Conservation (phyloP, 1,140 invertebrate species). For the Bombyx mandarina region DNA sequence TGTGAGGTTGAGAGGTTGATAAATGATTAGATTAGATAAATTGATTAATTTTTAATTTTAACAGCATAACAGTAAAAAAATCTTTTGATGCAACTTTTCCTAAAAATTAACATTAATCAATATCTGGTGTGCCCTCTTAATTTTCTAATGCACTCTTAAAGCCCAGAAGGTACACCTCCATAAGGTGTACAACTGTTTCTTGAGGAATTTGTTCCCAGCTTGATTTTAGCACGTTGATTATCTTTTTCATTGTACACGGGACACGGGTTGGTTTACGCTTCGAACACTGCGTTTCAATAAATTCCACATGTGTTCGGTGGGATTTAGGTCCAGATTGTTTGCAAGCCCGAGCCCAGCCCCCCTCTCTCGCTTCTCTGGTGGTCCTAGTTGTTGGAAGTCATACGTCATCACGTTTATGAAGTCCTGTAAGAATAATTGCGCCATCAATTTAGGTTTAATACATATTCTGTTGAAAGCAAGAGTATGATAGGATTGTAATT, state of each 20-base stretch:
- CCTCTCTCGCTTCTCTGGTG: background rate
- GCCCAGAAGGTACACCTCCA: conserved; percentile 1
- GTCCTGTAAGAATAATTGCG: conserved; percentile 68
- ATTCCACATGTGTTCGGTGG: conserved; percentile 10
- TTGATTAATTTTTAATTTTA: too few relatives aligned
- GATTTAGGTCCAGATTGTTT: conserved; percentile 1
- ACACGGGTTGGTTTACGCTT: conserved; percentile 6
- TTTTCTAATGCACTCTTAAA: too few relatives aligned
- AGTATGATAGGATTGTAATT: background rate
- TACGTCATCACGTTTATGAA: conserved; percentile 97
- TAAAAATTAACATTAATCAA: too few relatives aligned
- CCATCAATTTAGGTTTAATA: too few relatives aligned
- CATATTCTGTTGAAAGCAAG: too few relatives aligned
- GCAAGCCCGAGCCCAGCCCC: background rate
- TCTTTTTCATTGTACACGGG: conserved; percentile 7
- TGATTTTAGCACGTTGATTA: too few relatives aligned
- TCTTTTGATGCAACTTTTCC: too few relatives aligned
- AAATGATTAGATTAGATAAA: too few relatives aligned
- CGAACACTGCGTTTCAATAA: conserved; percentile 9
- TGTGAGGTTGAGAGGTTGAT: too few relatives aligned
- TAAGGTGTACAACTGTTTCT: conserved; percentile 3
- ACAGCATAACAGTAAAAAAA: too few relatives aligned
- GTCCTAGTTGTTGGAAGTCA: conserved; percentile 80
- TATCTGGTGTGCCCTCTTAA: too few relatives aligned
- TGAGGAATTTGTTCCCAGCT: too few relatives aligned